Percentiles rank a stretch among this genome's conserved stretches.
Conservation (phyloP, 2,113 vertebrate species). For the Copsychus sechellarum region DNA sequence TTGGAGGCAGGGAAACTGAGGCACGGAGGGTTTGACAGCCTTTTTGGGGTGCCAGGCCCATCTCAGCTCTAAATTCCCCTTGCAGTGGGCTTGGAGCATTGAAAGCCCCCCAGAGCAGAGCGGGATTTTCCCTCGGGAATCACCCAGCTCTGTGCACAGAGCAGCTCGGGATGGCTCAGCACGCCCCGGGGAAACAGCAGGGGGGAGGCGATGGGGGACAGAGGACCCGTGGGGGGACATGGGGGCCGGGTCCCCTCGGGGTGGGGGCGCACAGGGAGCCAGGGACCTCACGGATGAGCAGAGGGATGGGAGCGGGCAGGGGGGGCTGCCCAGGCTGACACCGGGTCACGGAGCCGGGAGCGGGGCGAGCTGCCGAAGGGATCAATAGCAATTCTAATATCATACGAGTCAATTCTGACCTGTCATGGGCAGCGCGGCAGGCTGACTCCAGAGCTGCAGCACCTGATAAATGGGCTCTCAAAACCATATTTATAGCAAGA, state of each 20-base stretch:
- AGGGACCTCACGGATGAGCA: background rate
- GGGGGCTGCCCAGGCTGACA: background rate
- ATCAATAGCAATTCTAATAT: constrained; percentile 75
- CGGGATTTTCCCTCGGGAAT: background rate
- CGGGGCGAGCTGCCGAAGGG: constrained; percentile 59
- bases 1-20: background rate
- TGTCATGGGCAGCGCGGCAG: constrained; percentile 58
- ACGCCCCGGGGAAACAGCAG: fast-evolving
- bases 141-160: background rate
- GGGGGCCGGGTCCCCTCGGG: fast-evolving
- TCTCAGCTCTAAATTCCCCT: background rate
- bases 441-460: constrained; percentile 55
- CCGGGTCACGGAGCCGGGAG: constrained; percentile 29
- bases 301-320: background rate
- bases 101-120: fast-evolving
- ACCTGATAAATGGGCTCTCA: constrained; percentile 69
- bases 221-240: fast-evolving
- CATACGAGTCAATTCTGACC: constrained; percentile 71
- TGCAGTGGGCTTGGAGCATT: background rate
- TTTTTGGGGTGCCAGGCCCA: background rate
- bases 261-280: fast-evolving
- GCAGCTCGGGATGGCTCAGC: background rate
- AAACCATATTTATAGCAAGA: constrained; percentile 67
- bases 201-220: fast-evolving
- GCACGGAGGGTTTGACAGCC: fast-evolving